Evolutionary conservation across 2,113 vertebrate genomes (phyloP), one percentile per base, ranked within the genome.

Genomic region (Bubo bubo): DNA sequence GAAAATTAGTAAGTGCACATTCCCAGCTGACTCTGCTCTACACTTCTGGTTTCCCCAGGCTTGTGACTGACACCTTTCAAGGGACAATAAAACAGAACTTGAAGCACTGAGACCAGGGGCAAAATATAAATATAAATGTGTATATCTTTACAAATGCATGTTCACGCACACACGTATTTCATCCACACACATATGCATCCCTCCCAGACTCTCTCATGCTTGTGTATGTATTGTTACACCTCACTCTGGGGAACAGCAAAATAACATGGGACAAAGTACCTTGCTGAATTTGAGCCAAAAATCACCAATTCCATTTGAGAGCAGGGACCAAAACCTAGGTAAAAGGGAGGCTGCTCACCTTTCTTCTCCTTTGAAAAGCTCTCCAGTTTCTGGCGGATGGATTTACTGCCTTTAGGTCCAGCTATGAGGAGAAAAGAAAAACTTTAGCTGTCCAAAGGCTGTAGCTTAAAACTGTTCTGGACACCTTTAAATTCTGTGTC

Each of bases 321-420:
- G 41, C 52, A 30, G 67, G 60, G 43, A 34, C 12, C 16, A 28
- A 11, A 11, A 1, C 8, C 24, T 2, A 7, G 19, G 28, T 3
- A 3, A 12, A 5, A 28, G 50, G 39, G 74, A 24, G 14, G 49
- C 98, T 98, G 97, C 97, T 98, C 97, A 96, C 99, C 98, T 90
- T 98, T 99, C 97, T 98, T 99, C 83, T 99, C 99, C 94, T 98
- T 99, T 1, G 99, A 99, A 67, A 99, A 98, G 19, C 98, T 98
- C 93, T 99, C 99, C 93, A 99, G 98, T 84, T 98, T 99, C 95
- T 98, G 98, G 62, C 98, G 95, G 53, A 99, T 96, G 3, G 98
- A 99, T 93, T 99, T 99, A 34, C 96, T 97, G 63, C 98, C 97
- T 72, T 98, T 99, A n/a, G 86, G 98, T 43, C 84, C 97, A 88